Evolutionary conservation across 2,797 vertebrate genomes (phyloP), one percentile per base, ranked within the genome.

Genomic region (Lepidocolaptes lacrymiger): DNA sequence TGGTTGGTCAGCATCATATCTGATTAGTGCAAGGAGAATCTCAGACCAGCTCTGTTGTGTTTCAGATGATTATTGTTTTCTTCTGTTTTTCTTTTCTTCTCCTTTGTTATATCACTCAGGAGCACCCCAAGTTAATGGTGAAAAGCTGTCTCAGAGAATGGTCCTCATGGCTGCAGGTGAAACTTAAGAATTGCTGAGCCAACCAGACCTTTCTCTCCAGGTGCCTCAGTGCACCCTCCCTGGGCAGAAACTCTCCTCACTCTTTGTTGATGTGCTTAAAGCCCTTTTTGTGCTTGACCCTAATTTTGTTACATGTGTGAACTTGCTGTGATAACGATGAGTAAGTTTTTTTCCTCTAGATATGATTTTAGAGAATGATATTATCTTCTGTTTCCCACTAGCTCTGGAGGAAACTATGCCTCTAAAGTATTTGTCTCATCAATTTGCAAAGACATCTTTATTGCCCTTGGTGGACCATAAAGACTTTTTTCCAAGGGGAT

Each of bases 361-460:
- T 73, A 12, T 67, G 27, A 49, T 84, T 94, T 94, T 71, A 68
- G 39, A 55, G 68, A 69, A 63, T 69, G 36, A 39, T 58, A 23
- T n/a, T 93, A 39, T 48, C 36, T 85, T 86, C 76, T 21, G 10
- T 88, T 95, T 88, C 74, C 26, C 51, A 18, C 43, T 67, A 64
- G 67, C 84, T 94, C 52, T 54, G 61, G 62, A 85, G 58, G 72
- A 96, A 95, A 46, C 72, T 56, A 23, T 77, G 58, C 75, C 72
- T 95, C 91, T 66, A 8, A 91, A 91, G 78, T 85, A 91, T 93
- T 89, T 88, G 66, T 89, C 88, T 96, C 91, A 95, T 96, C 94
- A 96, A 69, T 96, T 96, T 96, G 81, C 84, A 59, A 85, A 95
- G 96, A 88, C 84, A 39, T 96, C 80, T 96, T 96, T 95, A 95